Evolutionary conservation across 2,888 invertebrate genomes (phyloP).

Genomic region (Sarcophaga rosellei): DNA sequence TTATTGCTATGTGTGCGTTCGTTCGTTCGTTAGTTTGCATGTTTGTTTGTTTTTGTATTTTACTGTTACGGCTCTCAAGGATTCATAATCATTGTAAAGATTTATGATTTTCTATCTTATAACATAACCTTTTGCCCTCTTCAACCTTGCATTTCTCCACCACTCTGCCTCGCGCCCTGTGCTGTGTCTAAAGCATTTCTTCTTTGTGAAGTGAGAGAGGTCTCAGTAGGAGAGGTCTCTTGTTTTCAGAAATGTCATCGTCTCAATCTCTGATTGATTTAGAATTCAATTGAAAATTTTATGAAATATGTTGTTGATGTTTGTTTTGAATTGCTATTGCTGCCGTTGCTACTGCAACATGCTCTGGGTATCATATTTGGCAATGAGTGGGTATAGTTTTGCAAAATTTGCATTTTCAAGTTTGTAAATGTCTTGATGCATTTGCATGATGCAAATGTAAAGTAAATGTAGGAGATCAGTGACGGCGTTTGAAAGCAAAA

Average conservation of each 20-base stretch:
- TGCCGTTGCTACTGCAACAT: slow-evolving; percentile 6
- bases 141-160: background rate
- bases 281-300: slow-evolving; percentile 80
- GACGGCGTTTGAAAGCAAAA: background rate
- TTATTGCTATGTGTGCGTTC: background rate
- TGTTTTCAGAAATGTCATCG: slow-evolving; percentile 60
- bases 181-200: slow-evolving; percentile 22
- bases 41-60: slow-evolving; percentile 26
- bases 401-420: slow-evolving; percentile 78
- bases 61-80: slow-evolving; percentile 22
- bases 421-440: slow-evolving; percentile 57
- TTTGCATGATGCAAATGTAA: slow-evolving; percentile 19
- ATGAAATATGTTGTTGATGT: slow-evolving; percentile 77
- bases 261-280: slow-evolving; percentile 80
- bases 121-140: background rate
- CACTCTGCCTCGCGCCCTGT: background rate
- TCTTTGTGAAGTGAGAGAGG: background rate
- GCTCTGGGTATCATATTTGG: background rate
- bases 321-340: slow-evolving; percentile 50
- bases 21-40: slow-evolving; percentile 3
- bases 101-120: slow-evolving; percentile 70
- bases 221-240: slow-evolving; percentile 30
- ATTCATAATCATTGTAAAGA: slow-evolving; percentile 64
- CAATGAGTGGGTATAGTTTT: slow-evolving; percentile 69
- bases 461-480: background rate